Base-by-base conservation (phyloP, 1,140 invertebrate species). In the Pogonomyrmex californicus region DNA sequence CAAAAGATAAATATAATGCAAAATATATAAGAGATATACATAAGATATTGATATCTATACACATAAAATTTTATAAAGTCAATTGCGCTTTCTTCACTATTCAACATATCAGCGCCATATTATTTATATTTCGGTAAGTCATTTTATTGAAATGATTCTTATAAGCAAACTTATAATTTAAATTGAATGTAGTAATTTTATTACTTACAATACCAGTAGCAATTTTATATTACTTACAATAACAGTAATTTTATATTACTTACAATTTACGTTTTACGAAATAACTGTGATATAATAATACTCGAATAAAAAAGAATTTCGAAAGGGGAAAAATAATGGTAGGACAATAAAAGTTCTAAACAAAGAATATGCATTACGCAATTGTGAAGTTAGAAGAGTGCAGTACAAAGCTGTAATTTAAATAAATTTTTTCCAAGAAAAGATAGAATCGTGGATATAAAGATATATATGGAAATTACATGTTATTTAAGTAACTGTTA, bases 231-330 rank as follows among this genome's bases (percentile, higher is more conserved):
- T 70, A 82, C 38, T 66, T 36, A 63, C 41, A 4, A 36, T 63
- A 58, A 47, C 4, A n/a, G 7, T 30, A 38, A 17, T 81, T 33
- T 78, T 14, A 17, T 4, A 56, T 81, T 70, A 82, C 38, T 66
- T 36, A 63, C 41, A 4, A 36, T 63, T 78, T 77, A 62, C 23
- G 44, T 76, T 76, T 66, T 30, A 17, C 41, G 58, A 82, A 82
- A 44, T 7, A 23, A 23, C 4, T 54, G 51, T 4, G 14, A 73
- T n/a, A n/a, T n/a, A n/a, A n/a, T 36, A 23, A 54, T 0, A 41
- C 12, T 82, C 9, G 4, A 82, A 10, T 7, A 41, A 81, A 82
- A 30, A 58, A 1, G 9, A 23, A 38, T 82, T 82, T 71, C 17
- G 30, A 7, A 38, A 41, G 41, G 62, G n/a, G 62, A 23, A 58